A percentile compares a stretch with the other conserved stretches of the same genome.
These are phyloP conservation scores for Tragelaphus buxtoni DNA, from an alignment of 2,113 vertebrate genomes.

Conservation along the genomic window DNA sequence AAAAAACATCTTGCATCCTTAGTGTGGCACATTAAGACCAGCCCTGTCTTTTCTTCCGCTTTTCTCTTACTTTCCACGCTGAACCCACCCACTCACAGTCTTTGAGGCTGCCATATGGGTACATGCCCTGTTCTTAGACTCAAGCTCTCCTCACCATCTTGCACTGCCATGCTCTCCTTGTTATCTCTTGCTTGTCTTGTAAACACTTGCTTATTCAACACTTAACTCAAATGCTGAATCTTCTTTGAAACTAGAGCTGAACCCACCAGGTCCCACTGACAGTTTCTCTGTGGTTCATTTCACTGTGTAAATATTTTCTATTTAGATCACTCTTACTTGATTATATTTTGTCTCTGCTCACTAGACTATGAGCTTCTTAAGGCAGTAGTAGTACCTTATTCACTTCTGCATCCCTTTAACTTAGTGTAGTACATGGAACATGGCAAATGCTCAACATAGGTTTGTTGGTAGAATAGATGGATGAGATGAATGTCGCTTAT, in stretches of 20 bases:
- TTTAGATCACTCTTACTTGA: background rate
- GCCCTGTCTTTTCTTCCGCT: background rate
- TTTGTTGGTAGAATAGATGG: background rate
- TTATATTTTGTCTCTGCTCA: background rate
- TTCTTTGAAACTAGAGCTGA: background rate
- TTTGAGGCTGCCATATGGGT: background rate
- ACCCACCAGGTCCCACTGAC: background rate
- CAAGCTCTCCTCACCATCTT: background rate
- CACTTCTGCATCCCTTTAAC: background rate
- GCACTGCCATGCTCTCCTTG: background rate
- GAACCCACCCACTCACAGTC: background rate
- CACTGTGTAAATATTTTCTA: background rate
- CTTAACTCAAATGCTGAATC: background rate
- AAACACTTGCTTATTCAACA: background rate
- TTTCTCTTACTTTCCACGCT: fast-evolving
- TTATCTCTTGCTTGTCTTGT: background rate
- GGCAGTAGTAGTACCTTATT: background rate
- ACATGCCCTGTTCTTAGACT: background rate
- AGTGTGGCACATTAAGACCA: background rate
- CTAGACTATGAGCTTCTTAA: background rate
- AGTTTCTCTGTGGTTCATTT: background rate
- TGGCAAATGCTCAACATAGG: background rate
- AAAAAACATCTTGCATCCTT: background rate
- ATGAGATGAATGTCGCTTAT: background rate
- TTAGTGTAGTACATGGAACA: background rate